phyloP scores from a whole-genome alignment of 2,888 invertebrate genomes.

The Deroplatys truncata region DNA sequence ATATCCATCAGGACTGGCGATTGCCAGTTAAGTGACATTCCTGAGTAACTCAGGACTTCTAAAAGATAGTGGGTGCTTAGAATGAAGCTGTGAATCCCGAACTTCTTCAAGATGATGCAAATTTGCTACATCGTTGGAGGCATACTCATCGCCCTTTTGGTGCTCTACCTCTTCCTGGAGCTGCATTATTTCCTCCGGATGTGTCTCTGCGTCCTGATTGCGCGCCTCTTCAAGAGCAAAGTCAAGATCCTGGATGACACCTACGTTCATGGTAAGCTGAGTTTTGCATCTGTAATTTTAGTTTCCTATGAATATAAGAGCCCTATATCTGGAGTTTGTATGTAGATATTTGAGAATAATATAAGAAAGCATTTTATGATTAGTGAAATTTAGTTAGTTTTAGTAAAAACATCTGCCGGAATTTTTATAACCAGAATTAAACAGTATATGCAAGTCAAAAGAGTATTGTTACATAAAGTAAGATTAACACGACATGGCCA shows the following conservation, averaged over 20 bases:
- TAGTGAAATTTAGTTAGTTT: too few relatives aligned
- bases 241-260: slow-evolving; percentile 64
- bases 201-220: slow-evolving; percentile 60
- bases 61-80: neutral
- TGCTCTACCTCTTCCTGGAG: slow-evolving; percentile 60
- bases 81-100: neutral
- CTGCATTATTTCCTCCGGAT: slow-evolving; percentile 71
- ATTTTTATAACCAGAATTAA: too few relatives aligned
- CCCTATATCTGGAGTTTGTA: neutral
- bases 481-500: too few relatives aligned
- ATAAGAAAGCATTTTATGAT: too few relatives aligned
- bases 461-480: too few relatives aligned
- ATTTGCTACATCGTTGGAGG: slow-evolving; percentile 45
- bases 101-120: slow-evolving; percentile 34
- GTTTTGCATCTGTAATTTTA: neutral
- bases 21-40: neutral
- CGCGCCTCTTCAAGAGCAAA: slow-evolving; percentile 60
- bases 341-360: neutral
- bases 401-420: too few relatives aligned
- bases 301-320: neutral
- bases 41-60: neutral
- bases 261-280: slow-evolving; percentile 60
- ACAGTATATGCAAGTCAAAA: too few relatives aligned
- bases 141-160: slow-evolving; percentile 34
- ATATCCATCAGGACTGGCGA: neutral